Evolutionary conservation across 1,140 invertebrate species (phyloP).

Genomic region (Wiebesia pumilae): DNA sequence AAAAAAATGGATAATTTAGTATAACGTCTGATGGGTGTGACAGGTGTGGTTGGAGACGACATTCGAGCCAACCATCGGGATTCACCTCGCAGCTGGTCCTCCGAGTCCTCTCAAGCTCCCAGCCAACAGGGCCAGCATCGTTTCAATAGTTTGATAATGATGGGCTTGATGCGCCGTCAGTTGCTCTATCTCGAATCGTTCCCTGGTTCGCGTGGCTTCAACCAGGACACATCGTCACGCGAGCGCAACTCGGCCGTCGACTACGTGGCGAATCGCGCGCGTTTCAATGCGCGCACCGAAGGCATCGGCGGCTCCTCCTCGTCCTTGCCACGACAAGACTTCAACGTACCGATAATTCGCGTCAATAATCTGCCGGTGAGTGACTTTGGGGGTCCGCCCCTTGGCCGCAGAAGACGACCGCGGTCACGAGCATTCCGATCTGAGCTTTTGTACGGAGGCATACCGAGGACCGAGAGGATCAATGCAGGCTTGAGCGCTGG

Average conservation of each 20-base stretch:
- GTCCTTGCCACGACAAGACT: slow-evolving; percentile 53
- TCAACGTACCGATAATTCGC: slow-evolving; percentile 77
- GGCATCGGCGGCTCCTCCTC: not conserved
- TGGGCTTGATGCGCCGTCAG: not conserved
- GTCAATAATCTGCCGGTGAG: slow-evolving; percentile 78
- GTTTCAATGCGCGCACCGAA: not conserved
- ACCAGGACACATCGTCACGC: not conserved
- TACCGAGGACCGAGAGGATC: not conserved
- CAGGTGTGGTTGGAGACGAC: not conserved
- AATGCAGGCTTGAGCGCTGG: not conserved
- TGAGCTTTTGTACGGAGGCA: not conserved
- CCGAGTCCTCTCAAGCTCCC: not conserved
- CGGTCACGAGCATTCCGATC: not conserved
- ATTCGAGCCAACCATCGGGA: not conserved
- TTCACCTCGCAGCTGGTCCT: not conserved
- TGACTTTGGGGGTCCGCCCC: slow-evolving; percentile 59
- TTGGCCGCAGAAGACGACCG: slow-evolving; percentile 7
- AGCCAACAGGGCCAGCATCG: not conserved
- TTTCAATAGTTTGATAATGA: not conserved
- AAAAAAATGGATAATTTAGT: not conserved
- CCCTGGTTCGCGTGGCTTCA: too few relatives aligned
- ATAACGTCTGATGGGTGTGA: not conserved
- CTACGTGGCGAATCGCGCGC: not conserved
- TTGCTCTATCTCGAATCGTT: not conserved
- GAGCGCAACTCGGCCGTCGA: not conserved